These are phyloP conservation scores for Prinia subflava DNA, from an alignment of 2,113 vertebrate species.

Conservation along the genomic window DNA sequence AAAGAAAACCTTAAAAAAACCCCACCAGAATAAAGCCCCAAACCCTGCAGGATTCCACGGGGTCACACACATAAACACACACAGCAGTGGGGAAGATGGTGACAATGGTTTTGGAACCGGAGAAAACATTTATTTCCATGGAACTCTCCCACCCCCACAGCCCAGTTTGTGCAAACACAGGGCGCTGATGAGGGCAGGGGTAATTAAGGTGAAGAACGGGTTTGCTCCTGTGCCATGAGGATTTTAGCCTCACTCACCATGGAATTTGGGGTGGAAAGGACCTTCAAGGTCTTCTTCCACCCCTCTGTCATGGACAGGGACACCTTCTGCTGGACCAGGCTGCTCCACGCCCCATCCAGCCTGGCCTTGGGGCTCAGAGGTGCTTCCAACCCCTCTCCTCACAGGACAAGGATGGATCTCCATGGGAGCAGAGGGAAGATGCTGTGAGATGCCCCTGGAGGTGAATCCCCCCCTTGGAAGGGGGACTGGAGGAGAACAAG, in stretches of 20 bases:
- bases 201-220: background rate
- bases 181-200: background rate
- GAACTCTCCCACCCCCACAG: fast-evolving
- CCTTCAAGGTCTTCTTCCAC: background rate
- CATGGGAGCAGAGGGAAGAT: fast-evolving
- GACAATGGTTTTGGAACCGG: fast-evolving
- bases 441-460: background rate
- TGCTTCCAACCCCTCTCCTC: background rate
- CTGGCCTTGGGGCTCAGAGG: background rate
- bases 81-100: fast-evolving
- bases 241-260: background rate
- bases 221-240: background rate
- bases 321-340: background rate
- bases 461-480: background rate
- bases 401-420: fast-evolving
- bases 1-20: background rate
- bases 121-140: background rate
- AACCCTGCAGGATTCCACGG: background rate
- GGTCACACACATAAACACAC: background rate
- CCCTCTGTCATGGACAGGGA: background rate
- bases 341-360: background rate
- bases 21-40: background rate
- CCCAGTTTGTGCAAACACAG: background rate
- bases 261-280: background rate
- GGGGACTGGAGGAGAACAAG: fast-evolving